A percentile compares a stretch with the other conserved stretches of the same genome.
phyloP scores from a whole-genome alignment of 2,113 vertebrate genomes.

The Spea multiplicata region DNA sequence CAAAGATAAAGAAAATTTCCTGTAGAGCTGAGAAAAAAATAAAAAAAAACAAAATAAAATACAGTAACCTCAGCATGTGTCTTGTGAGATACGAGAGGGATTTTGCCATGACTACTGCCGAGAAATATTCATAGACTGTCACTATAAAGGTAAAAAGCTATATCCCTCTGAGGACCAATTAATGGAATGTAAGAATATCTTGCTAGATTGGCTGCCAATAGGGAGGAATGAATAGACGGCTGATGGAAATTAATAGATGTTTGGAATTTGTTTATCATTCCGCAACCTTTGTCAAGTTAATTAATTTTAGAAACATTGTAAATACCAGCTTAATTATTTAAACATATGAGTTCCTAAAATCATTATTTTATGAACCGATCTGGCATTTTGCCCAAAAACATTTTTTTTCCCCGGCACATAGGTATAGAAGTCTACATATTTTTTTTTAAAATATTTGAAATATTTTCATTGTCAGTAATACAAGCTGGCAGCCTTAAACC shows the following conservation, averaged over 20 bases:
- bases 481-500: no score
- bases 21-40: neutral
- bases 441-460: neutral
- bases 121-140: conserved; percentile 75
- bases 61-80: conserved; percentile 71
- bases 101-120: conserved; percentile 67
- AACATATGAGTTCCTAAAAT: conserved; percentile 11
- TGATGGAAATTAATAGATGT: conserved; percentile 63
- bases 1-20: neutral
- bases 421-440: neutral
- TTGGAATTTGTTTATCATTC: conserved; percentile 66
- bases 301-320: conserved; percentile 59
- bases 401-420: neutral
- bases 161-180: conserved; percentile 79
- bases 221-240: conserved; percentile 64
- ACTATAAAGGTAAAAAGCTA: conserved; percentile 68
- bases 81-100: conserved; percentile 75
- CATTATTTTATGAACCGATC: conserved; percentile 19
- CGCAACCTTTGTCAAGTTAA: conserved; percentile 52
- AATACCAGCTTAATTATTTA: conserved; percentile 66
- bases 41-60: conserved; percentile 43
- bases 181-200: conserved; percentile 69
- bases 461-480: neutral
- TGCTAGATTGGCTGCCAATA: conserved; percentile 69
- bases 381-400: neutral